Evolutionary conservation across 2,888 invertebrate genomes (phyloP).

Genomic region (Megastigmus dorsalis): DNA sequence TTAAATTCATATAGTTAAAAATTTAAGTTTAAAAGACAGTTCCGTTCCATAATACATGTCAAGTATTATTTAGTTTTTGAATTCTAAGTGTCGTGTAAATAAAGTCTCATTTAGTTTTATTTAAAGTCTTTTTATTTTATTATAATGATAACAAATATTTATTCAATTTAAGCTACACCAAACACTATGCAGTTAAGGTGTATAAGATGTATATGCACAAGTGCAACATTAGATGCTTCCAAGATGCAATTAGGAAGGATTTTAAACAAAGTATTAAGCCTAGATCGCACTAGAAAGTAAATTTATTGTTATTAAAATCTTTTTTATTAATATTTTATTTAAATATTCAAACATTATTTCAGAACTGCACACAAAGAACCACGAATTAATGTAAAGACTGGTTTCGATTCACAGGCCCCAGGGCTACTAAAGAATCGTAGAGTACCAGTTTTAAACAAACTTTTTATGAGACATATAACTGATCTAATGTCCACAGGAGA

Average conservation of each 20-base stretch:
- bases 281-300: slow-evolving; percentile 36
- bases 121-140: no score
- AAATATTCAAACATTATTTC: not conserved
- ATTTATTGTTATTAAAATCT: not conserved
- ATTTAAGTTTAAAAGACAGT: no score
- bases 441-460: slow-evolving; percentile 82
- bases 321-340: slow-evolving; percentile 3
- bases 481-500: slow-evolving; percentile 86
- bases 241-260: slow-evolving; percentile 30
- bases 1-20: no score
- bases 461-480: slow-evolving; percentile 88
- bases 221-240: slow-evolving; percentile 14
- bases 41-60: no score
- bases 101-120: no score
- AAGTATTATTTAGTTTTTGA: no score
- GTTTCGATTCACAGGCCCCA: slow-evolving; percentile 76
- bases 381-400: slow-evolving; percentile 63
- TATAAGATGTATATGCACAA: slow-evolving; percentile 38
- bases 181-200: slow-evolving; percentile 26
- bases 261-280: slow-evolving; percentile 47
- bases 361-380: not conserved
- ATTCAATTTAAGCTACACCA: no score
- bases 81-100: no score
- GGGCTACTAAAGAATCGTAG: slow-evolving; percentile 79
- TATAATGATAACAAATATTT: no score